Conservation (phyloP, 2,888 invertebrate species). For the Scaptomyza polygonia region DNA sequence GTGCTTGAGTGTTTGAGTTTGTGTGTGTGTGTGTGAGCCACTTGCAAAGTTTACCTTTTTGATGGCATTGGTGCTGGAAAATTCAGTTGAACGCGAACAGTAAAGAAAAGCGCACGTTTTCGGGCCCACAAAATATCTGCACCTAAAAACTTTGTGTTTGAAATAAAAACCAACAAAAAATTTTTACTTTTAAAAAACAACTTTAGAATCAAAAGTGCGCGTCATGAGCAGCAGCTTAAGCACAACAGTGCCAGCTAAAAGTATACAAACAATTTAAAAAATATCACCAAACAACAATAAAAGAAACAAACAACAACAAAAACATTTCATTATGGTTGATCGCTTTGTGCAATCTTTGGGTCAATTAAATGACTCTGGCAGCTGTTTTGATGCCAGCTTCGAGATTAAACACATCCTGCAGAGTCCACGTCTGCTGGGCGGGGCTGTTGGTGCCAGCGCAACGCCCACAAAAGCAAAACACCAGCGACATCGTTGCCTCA, state of each 20-base stretch:
- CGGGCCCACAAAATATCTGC: neutral
- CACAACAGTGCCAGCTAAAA: constrained; percentile 24
- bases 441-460: constrained; percentile 7
- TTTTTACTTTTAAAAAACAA: constrained; percentile 6
- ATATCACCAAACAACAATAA: constrained; percentile 12
- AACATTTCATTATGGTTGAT: constrained; percentile 81
- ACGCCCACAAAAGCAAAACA: constrained; percentile 22
- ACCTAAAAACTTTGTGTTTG: constrained; percentile 55
- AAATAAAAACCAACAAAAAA: constrained; percentile 41
- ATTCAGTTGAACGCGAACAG: constrained; percentile 70
- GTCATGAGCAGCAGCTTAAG: constrained; percentile 54
- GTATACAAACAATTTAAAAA: constrained; percentile 11
- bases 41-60: constrained; percentile 67
- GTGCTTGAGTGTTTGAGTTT: neutral
- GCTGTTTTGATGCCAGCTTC: constrained; percentile 84
- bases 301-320: constrained; percentile 20
- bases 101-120: constrained; percentile 49
- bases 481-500: constrained; percentile 78
- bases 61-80: constrained; percentile 44
- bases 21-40: constrained; percentile 17
- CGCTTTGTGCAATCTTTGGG: constrained; percentile 82
- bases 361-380: constrained; percentile 83
- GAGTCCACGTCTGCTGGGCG: constrained; percentile 53
- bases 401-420: constrained; percentile 82
- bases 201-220: constrained; percentile 33